Evolutionary conservation across 1,140 invertebrate genomes (phyloP).

Genomic region (Vanessa atalanta): DNA sequence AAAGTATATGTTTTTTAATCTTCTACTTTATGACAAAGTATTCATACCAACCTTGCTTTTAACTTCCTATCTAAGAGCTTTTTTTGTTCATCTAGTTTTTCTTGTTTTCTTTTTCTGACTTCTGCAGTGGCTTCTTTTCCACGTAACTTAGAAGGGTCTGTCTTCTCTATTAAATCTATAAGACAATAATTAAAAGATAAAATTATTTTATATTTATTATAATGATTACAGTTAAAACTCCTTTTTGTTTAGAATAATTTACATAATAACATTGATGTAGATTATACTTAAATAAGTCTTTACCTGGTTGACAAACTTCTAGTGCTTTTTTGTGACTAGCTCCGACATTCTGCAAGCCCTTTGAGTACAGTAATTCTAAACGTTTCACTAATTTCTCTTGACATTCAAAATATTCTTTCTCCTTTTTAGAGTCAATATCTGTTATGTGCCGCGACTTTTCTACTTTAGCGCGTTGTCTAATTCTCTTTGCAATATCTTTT

Average conservation of each 20-base stretch:
- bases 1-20: not conserved
- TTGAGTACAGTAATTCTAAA: conserved; percentile 65
- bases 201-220: not conserved
- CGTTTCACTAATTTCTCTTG: conserved; percentile 67
- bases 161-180: conserved; percentile 48
- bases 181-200: not conserved
- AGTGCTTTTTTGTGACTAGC: conserved; percentile 61
- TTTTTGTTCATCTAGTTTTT: conserved; percentile 68
- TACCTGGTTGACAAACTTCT: conserved; percentile 38
- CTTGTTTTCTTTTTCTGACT: conserved; percentile 61
- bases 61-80: conserved; percentile 69
- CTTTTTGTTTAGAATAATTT: no score
- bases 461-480: conserved; percentile 70
- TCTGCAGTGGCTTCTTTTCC: conserved; percentile 65
- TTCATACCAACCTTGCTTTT: conserved; percentile 59
- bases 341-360: conserved; percentile 66
- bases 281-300: not conserved
- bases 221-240: not conserved
- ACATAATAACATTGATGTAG: no score
- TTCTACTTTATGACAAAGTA: not conserved
- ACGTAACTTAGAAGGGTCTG: conserved; percentile 63
- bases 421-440: conserved; percentile 59
- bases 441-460: conserved; percentile 63
- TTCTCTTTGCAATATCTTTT: conserved; percentile 77
- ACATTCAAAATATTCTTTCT: conserved; percentile 63